Percentiles rank a stretch among this genome's conserved stretches.
These are phyloP conservation scores for Shargacucullia verbasci DNA, from an alignment of 2,888 invertebrate genomes.

Conservation along the genomic window DNA sequence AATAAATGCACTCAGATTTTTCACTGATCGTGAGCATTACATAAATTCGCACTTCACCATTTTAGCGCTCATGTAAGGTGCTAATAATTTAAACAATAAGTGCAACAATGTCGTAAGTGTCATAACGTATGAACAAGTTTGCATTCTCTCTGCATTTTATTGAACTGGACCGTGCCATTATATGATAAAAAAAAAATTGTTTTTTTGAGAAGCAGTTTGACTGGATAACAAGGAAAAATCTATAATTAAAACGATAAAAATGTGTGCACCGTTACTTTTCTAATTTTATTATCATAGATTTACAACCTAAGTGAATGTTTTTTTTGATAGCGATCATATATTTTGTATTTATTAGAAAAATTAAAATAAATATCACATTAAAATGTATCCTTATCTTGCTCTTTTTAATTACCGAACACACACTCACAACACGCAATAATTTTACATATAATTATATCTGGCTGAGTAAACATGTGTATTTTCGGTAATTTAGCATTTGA, in stretches of 20 bases:
- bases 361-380: too few relatives aligned
- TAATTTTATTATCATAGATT: constrained; percentile 3
- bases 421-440: too few relatives aligned
- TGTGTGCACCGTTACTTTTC: constrained; percentile 16
- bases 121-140: constrained; percentile 16
- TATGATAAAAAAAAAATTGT: too few relatives aligned
- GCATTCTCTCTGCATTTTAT: constrained; percentile 8
- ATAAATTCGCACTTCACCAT: constrained; percentile 9
- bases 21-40: constrained; percentile 2
- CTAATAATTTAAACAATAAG: constrained; percentile 14
- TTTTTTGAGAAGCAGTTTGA: constrained; percentile 19
- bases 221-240: constrained; percentile 1
- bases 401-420: too few relatives aligned
- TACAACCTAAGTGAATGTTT: background rate
- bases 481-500: constrained; percentile 8
- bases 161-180: constrained; percentile 9
- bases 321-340: too few relatives aligned
- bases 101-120: constrained; percentile 3
- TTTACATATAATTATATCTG: too few relatives aligned
- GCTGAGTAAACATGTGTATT: background rate
- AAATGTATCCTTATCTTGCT: too few relatives aligned
- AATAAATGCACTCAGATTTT: background rate
- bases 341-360: too few relatives aligned
- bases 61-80: constrained; percentile 5
- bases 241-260: constrained; percentile 20